Evolutionary conservation across 1,140 invertebrate species (phyloP).

Genomic region (Gerris buenoi): DNA sequence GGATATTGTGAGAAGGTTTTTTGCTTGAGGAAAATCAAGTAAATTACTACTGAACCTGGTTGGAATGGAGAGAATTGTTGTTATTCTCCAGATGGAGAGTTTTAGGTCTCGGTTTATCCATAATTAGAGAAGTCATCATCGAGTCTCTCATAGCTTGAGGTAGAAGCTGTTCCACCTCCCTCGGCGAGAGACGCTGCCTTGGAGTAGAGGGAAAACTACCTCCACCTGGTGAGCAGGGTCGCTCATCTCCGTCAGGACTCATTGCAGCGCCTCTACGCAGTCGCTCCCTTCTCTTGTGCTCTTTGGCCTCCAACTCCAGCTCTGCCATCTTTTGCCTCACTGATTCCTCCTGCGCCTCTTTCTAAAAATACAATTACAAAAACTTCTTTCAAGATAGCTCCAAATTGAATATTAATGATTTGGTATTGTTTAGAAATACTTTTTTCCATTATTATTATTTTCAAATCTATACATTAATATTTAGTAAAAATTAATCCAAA

Average conservation of each 20-base stretch:
- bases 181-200: background rate
- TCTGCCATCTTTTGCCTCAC: background rate
- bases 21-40: too few species aligned
- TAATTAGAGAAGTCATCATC: background rate
- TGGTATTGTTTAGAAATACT: too few species aligned
- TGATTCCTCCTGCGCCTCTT: background rate
- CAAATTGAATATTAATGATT: too few species aligned
- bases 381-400: too few species aligned
- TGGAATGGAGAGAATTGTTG: background rate
- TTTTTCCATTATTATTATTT: too few species aligned
- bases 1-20: too few species aligned
- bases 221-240: too few species aligned
- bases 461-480: too few species aligned
- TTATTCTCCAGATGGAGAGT: background rate
- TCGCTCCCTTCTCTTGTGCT: background rate
- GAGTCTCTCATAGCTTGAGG: background rate
- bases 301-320: background rate
- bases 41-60: too few species aligned
- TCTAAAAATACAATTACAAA: background rate
- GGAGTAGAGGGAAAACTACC: too few species aligned
- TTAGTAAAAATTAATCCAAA: too few species aligned
- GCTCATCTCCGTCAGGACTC: background rate
- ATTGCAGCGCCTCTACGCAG: background rate
- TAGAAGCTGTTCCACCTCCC: background rate
- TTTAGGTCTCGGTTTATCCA: background rate